phyloP scores from a whole-genome alignment of 2,113 vertebrate genomes.

The Geothlypis trichas region DNA sequence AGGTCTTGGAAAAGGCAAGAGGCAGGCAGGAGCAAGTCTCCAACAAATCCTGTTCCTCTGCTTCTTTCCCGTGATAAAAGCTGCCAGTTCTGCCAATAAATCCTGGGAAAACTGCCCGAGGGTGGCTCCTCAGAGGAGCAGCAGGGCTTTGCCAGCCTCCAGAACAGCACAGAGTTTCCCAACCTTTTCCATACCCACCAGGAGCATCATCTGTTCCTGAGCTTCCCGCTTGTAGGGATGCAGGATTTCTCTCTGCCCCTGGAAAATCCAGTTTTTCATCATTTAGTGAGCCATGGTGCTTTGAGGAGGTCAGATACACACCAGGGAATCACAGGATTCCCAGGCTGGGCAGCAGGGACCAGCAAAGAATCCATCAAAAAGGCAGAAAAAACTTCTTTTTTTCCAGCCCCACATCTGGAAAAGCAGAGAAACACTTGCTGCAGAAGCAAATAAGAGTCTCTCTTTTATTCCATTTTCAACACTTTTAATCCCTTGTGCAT shows the following conservation, averaged over 20 bases:
- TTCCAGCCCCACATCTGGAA: background rate
- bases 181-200: fast-evolving
- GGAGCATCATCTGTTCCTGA: background rate
- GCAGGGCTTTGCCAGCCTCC: background rate
- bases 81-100: background rate
- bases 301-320: background rate
- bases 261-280: background rate
- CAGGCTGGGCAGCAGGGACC: background rate
- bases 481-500: background rate
- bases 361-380: background rate
- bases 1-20: background rate
- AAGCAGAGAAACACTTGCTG: background rate
- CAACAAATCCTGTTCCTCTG: background rate
- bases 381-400: background rate
- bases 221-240: background rate
- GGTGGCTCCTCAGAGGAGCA: background rate
- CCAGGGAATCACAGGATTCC: background rate
- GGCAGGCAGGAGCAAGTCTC: background rate
- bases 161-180: background rate
- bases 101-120: background rate
- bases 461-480: background rate
- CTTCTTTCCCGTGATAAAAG: background rate
- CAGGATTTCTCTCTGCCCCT: background rate
- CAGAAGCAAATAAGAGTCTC: background rate
- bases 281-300: background rate